A percentile compares a stretch with the other conserved stretches of the same genome.
These are phyloP conservation scores for Cassiopea xamachana DNA, from an alignment of 30 jellyfish, hydroid and myxozoan genomes.

Conservation along the genomic window DNA sequence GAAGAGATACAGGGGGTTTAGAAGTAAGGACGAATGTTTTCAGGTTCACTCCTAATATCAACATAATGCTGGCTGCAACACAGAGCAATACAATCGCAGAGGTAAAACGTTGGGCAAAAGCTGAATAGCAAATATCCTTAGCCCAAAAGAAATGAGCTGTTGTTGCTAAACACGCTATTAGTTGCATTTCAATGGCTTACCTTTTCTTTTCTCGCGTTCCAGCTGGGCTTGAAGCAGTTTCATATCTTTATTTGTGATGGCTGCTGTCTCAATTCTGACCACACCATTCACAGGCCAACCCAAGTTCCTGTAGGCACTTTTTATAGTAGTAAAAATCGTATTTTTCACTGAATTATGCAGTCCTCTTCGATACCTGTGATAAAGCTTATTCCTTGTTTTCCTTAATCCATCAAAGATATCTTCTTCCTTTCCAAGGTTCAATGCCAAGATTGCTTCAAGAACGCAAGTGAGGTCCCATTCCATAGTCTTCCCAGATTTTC, in stretches of 20 bases:
- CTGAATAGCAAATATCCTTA: not conserved
- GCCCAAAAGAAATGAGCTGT: not conserved
- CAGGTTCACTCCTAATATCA: not conserved
- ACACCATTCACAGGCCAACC: not conserved
- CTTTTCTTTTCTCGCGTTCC: not conserved
- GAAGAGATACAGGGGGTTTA: not conserved
- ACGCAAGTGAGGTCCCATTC: constrained; percentile 18
- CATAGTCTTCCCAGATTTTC: constrained; percentile 1
- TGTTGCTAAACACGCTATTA: not conserved
- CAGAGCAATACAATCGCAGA: not conserved
- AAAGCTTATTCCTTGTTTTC: not conserved
- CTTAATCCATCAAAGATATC: not conserved
- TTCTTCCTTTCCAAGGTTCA: not conserved
- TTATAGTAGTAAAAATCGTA: not conserved
- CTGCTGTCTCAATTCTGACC: not conserved
- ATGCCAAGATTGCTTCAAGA: not conserved
- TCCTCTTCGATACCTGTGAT: not conserved
- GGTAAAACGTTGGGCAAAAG: not conserved
- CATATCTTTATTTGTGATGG: not conserved
- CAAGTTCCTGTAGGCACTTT: not conserved
- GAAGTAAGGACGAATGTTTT: not conserved
- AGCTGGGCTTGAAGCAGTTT: not conserved
- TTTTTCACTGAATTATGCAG: not conserved
- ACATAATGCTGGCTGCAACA: not conserved
- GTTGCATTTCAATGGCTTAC: not conserved